Evolutionary conservation across 2,797 vertebrate genomes (phyloP).

Genomic region (Falco biarmicus): DNA sequence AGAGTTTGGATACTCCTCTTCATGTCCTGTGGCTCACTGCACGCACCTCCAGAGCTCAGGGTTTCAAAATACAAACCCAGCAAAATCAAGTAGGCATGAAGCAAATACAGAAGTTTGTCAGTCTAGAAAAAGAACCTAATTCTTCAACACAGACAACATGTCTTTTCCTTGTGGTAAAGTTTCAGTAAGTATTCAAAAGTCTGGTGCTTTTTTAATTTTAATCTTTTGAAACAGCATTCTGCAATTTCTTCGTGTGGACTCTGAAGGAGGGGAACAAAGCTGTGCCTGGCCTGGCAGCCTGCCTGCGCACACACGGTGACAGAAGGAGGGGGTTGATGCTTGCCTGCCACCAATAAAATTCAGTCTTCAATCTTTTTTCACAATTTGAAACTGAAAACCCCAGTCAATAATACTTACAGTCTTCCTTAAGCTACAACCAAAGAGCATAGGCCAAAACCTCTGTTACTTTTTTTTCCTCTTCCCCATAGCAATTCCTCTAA

Average conservation of each 20-base stretch:
- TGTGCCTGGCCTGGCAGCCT: background rate
- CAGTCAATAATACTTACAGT: background rate
- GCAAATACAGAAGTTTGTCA: background rate
- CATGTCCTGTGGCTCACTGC: background rate
- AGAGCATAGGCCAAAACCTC: background rate
- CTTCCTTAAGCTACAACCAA: background rate
- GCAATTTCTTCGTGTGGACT: background rate
- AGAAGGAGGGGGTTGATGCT: background rate
- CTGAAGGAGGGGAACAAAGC: background rate
- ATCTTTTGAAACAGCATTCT: background rate
- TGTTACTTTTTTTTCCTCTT: background rate
- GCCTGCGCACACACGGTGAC: background rate
- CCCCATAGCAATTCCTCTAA: slow-evolving; percentile 10
- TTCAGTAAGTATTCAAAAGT: background rate
- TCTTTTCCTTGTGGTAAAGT: background rate
- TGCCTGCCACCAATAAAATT: slow-evolving; percentile 13
- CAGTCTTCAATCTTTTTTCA: slow-evolving; percentile 25
- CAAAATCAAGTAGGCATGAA: background rate
- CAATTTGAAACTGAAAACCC: slow-evolving; percentile 3
- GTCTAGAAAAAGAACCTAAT: background rate
- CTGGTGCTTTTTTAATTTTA: background rate
- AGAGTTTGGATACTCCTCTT: background rate
- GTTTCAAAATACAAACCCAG: background rate
- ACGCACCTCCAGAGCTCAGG: background rate
- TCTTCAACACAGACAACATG: background rate